Percentiles rank a stretch among this genome's conserved stretches.
Evolutionary conservation across 1,140 invertebrate species (phyloP).

Genomic region (Aphaenogaster floridana): DNA sequence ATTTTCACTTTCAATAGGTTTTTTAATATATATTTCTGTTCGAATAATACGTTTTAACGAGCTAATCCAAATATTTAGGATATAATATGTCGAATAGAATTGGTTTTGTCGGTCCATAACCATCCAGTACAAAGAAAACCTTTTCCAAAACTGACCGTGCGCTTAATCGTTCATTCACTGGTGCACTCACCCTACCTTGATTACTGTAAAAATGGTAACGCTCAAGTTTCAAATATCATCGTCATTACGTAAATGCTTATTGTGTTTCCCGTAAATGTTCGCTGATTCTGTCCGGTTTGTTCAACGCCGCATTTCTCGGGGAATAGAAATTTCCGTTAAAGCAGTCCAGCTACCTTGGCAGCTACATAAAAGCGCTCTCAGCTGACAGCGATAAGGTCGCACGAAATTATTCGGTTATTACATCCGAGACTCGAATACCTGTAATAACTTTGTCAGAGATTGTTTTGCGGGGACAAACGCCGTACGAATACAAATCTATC

Average conservation of each 20-base stretch:
- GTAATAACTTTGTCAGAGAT: constrained; percentile 60
- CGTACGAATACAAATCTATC: constrained; percentile 54
- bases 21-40: no score
- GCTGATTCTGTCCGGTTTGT: neutral
- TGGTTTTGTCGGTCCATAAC: no score
- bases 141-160: no score
- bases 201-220: constrained; percentile 39
- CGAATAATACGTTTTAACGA: no score
- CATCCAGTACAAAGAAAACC: no score
- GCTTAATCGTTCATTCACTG: no score
- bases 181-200: no score
- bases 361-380: constrained; percentile 34
- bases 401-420: constrained; percentile 57
- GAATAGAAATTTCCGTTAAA: constrained; percentile 56
- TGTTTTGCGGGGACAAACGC: constrained; percentile 38
- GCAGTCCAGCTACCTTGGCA: neutral
- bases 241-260: constrained; percentile 60
- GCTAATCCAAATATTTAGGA: no score
- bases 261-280: constrained; percentile 8
- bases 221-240: constrained; percentile 37
- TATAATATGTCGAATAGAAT: no score
- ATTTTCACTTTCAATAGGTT: no score
- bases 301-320: constrained; percentile 29
- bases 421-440: constrained; percentile 50
- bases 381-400: constrained; percentile 48